Evolutionary conservation across 2,888 invertebrate genomes (phyloP), one percentile per base, ranked within the genome.

Genomic region (Tanypteryx hageni): DNA sequence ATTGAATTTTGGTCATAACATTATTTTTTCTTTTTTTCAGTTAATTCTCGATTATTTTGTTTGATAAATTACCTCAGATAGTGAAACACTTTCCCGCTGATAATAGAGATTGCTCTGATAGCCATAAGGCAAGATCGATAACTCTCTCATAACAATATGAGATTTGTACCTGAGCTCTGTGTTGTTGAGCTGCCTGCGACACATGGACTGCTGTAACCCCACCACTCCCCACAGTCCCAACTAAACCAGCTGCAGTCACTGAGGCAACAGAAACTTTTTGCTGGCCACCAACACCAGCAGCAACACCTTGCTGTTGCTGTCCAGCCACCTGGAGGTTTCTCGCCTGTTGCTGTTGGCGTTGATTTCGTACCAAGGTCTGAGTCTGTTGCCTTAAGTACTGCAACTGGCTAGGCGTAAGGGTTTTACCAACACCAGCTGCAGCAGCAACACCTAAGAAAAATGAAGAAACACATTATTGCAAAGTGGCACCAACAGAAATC

Each of bases 331-430:
- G 56, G 44, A 93, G 16, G 57, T 27, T 85, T 31, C 83, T 84
- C 89, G 94, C 94, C 18, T 93, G 93, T 92, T 93, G 94, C 93
- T 93, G 94, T n/a, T 92, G 93, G 61, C 93, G 95, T 93, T 93
- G 93, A 93, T 95, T 95, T 18, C 93, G 94, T 68, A 94, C 94
- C 91, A 94, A 94, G 94, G 92, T 94, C 94, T 96, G 94, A 94
- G 92, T 94, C 94, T 96, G 96, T 94, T 97, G 97, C n/a, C 97
- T 96, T 93, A 97, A 96, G 94, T 97, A 95, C 94, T 97, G 96
- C 92, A 96, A 94, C 93, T 96, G 96, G 0, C 96, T 96, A 5
- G 95, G 95, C 44, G 96, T 96, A 44, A 96, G 94, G 9, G 96
- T 95, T 94, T 96, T 96, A 82, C 95, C 95, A 92, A 96, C 95